Base-by-base conservation (phyloP, 2,113 vertebrate species). In the Symphodus melops region DNA sequence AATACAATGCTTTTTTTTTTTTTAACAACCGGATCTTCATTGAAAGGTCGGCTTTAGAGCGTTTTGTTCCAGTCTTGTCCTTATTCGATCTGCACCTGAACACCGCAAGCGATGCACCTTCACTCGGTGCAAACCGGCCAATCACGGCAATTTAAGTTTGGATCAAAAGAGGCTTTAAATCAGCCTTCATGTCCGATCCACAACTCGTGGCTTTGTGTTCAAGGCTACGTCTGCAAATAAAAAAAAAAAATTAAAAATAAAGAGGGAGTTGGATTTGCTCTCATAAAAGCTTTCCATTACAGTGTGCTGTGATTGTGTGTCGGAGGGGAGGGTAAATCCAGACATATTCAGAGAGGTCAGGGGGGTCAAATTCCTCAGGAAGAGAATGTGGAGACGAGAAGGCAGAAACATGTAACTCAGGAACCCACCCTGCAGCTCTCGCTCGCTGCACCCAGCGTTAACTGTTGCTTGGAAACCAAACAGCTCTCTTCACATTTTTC, bases 381-480 rank as follows among this genome's bases (percentile, higher is more conserved):
- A 86, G 83, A 89, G 88, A 89, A 91, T 88, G 86, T 84, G 69
- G 81, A 91, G 84, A 88, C 75, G 77, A 83, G 48, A 20, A 87
- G 86, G 84, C 88, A 79, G 74, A 78, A 94, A 93, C 77, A 85
- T 84, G 76, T 73, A 88, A 86, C 83, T 75, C 76, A 76, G 81
- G 73, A 88, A 82, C 85, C 76, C 82, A 81, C 84, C 90, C 86
- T 66, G 69, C 72, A 88, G 91, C 82, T 83, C 78, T 83, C 16
- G 17, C 78, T 83, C 13, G 17, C 87, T 80, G 85, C 72, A 83
- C 74, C 79, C 78, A 72, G 72, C 58, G 66, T 75, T 83, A 84
- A 86, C 86, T 83, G 93, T 94, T 94, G 91, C 91, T 72, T 92
- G 41, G 93, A 88, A 89, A 94, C 93, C 83, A 88, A 86, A 88